phyloP scores from a whole-genome alignment of 1,140 invertebrate genomes.

The Hydropsyche tenuis region DNA sequence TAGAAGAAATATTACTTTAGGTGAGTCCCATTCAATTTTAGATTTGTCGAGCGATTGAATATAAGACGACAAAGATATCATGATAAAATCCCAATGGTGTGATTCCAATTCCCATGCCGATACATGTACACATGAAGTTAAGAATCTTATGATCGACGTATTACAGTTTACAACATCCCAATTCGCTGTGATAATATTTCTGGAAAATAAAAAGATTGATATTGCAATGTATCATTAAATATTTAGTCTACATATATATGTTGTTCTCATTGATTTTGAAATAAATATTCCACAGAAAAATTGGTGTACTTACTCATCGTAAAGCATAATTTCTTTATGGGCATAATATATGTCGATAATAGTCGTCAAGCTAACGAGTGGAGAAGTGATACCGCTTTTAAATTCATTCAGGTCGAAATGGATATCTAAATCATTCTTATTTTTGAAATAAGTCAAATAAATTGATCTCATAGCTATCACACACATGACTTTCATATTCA shows the following conservation, averaged over 20 bases:
- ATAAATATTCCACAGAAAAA: no score
- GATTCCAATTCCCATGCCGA: slow-evolving; percentile 43
- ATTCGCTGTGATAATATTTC: slow-evolving; percentile 21
- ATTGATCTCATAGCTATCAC: slow-evolving; percentile 38
- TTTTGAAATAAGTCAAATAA: slow-evolving; percentile 33
- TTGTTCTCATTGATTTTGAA: no score
- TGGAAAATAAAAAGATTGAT: slow-evolving; percentile 22
- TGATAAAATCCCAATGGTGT: slow-evolving; percentile 48
- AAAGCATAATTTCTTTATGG: slow-evolving; percentile 45
- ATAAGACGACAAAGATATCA: slow-evolving; percentile 44
- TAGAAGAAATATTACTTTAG: slow-evolving; percentile 33
- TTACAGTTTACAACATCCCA: slow-evolving; percentile 44
- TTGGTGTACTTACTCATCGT: slow-evolving; percentile 40
- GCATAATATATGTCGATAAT: slow-evolving; percentile 47
- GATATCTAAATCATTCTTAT: neutral
- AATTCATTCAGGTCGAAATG: slow-evolving; percentile 38
- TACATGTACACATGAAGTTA: slow-evolving; percentile 35
- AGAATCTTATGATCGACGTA: slow-evolving; percentile 41
- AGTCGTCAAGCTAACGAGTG: slow-evolving; percentile 33
- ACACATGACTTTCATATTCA: slow-evolving; percentile 37
- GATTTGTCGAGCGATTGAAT: slow-evolving; percentile 46
- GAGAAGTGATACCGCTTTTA: slow-evolving; percentile 32
- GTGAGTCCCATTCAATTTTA: slow-evolving; percentile 42
- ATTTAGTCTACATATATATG: no score
- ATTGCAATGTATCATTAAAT: no score